A percentile compares a stretch with the other conserved stretches of the same genome.
Evolutionary conservation across 2,113 vertebrate species (phyloP).

Genomic region (Lophochroa leadbeateri): DNA sequence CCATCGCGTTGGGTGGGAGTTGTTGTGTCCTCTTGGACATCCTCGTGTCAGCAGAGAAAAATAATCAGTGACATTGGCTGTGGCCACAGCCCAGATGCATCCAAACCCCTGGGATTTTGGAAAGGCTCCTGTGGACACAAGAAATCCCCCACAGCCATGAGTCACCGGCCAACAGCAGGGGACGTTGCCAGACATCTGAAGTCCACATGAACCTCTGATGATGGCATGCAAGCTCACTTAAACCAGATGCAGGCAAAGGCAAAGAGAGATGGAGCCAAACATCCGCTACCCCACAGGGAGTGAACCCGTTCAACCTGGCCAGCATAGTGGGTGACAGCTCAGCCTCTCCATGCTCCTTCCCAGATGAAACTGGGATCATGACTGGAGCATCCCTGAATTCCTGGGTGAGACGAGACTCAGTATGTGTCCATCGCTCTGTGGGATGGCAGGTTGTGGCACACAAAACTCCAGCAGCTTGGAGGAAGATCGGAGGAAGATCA

Average conservation of each 20-base stretch:
- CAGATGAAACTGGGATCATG: background rate
- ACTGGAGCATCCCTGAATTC: background rate
- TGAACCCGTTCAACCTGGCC: background rate
- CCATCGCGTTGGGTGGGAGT: background rate
- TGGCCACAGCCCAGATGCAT: background rate
- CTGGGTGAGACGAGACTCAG: background rate
- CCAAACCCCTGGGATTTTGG: background rate
- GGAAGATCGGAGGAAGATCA: background rate
- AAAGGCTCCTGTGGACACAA: background rate
- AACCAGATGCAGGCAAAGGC: background rate
- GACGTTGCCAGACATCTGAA: background rate
- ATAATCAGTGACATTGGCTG: background rate
- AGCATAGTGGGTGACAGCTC: fast-evolving
- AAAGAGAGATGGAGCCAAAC: background rate
- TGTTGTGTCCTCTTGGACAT: background rate
- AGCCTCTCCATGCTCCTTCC: background rate
- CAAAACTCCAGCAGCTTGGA: background rate
- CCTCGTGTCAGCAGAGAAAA: background rate
- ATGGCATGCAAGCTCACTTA: background rate
- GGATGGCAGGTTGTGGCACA: background rate
- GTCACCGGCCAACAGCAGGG: background rate
- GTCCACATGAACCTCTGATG: background rate
- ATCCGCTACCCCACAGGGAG: background rate
- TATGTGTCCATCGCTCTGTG: fast-evolving
- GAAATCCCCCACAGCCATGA: background rate